Evolutionary conservation across 2,888 invertebrate species (phyloP), one percentile per base, ranked within the genome.

Genomic region (Sinopyrophorus schimmeli): DNA sequence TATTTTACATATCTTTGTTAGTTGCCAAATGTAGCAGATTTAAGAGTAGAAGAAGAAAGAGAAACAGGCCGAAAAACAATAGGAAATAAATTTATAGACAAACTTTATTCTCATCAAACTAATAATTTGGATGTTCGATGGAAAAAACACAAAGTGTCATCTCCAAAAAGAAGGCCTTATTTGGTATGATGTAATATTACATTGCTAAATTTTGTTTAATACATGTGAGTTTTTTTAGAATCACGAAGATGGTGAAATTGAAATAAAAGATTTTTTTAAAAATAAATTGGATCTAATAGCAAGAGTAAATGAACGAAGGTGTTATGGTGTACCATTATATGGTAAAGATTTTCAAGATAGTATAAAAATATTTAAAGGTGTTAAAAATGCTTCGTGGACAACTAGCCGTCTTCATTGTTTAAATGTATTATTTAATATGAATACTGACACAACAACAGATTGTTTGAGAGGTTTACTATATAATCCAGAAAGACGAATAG

Each of bases 241-340:
- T 39, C 41, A 61, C 54, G 53, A 51, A 28, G 61, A 59, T 38
- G 57, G 57, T 15, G 60, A 62, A 46, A 54, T 60, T 1, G 70
- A 55, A 67, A 66, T 50, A 60, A 64, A 30, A 50, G 59, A 42
- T 51, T 57, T 34, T 54, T 76, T 52, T 74, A 76, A 77, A 61
- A 78, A 79, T 4, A 78, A 81, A 58, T 74, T 87, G 47, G 77
- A 80, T 32, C 76, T 83, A 31, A 77, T 90, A 69, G 81, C 83
- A 10, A 72, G 73, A 41, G 72, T 80, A 12, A 93, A 93, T 75
- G 82, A 83, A 62, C 78, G 82, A 28, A 82, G 89, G 62, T 90
- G 91, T 74, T 84, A 85, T 64, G 86, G 86, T 0, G 83, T 86
- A 68, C 93, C 93, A 43, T 81, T 94, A 49, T 93, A 88, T 71